Evolutionary conservation across 2,113 vertebrate species (phyloP), one percentile per base, ranked within the genome.

Genomic region (Odocoileus virginianus): DNA sequence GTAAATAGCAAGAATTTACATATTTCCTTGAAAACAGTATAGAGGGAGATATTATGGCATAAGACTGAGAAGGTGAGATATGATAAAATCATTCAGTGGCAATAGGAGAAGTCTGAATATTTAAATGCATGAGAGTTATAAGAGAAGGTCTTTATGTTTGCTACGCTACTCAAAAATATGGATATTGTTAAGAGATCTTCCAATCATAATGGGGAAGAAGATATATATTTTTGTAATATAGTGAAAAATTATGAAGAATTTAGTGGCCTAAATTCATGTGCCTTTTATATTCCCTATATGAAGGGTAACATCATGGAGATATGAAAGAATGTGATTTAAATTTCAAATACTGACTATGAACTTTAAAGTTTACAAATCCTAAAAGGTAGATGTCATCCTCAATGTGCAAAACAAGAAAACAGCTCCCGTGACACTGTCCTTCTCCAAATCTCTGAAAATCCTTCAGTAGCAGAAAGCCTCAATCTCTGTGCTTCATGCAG

Each of bases 291-390:
- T 82, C 12, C 76, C 14, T 84, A 91, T 23, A 90, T 50, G 25
- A 30, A 96, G 54, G 15, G 5, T 45, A 47, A 60, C 19, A 90
- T 76, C 47, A 67, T 36, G 19, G 17, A 92, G 84, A 58, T 94
- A 93, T 27, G 5, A 87, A 91, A 71, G 11, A 57, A 47, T 30
- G 28, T 79, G 52, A 97, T 86, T 97, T 96, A 83, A 97, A 91
- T 91, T 84, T 61, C 61, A 89, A 94, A 95, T 11, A 79, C n/a
- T 33, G 33, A n/a, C 43, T 57, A 43, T 64, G 28, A 61, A 13
- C 45, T 89, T 97, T 61, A 83, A 86, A 58, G 57, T 64, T 93
- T 79, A 91, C 11, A 96, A 47, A 89, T 81, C 30, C 33, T 93
- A 76, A 92, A 79, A 87, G 17, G 7, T 60, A 47, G 13, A 21